These are phyloP conservation scores for Agriopis aurantiaria DNA, from an alignment of 2,888 invertebrate species.

Conservation along the genomic window DNA sequence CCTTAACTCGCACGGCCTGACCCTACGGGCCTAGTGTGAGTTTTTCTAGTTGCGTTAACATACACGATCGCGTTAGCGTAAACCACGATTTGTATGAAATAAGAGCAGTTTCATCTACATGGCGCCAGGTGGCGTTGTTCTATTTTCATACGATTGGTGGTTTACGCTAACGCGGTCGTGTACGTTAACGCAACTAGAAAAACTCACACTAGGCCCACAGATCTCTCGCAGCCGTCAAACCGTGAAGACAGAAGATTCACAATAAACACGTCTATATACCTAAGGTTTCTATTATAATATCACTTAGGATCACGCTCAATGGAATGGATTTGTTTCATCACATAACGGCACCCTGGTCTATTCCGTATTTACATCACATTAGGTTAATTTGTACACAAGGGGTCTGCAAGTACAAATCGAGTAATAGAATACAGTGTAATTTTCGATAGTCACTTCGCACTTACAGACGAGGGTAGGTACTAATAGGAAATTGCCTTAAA, in stretches of 20 bases:
- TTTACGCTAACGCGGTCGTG: no score
- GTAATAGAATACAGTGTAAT: neutral
- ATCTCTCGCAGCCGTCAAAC: neutral
- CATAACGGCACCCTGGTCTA: slow-evolving; percentile 64
- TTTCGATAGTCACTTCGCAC: slow-evolving; percentile 7
- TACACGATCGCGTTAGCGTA: no score
- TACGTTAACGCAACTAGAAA: no score
- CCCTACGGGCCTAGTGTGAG: no score
- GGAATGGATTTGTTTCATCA: slow-evolving; percentile 71
- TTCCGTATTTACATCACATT: slow-evolving; percentile 53
- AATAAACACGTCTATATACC: slow-evolving; percentile 27
- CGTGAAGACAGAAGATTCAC: slow-evolving; percentile 12
- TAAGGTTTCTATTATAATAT: slow-evolving; percentile 60
- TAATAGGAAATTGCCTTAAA: slow-evolving; percentile 20
- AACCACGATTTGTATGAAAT: no score
- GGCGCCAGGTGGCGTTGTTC: no score
- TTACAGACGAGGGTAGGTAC: slow-evolving; percentile 22
- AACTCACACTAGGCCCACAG: no score
- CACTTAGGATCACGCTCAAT: slow-evolving; percentile 61
- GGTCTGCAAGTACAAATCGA: slow-evolving; percentile 36
- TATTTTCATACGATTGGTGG: no score
- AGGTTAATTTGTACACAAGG: slow-evolving; percentile 56
- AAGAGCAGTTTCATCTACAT: no score
- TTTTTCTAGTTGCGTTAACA: no score
- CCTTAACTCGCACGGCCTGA: slow-evolving; percentile 8